Base-by-base conservation (phyloP, 1,140 invertebrate species). In the Drosophila prosaltans region DNA sequence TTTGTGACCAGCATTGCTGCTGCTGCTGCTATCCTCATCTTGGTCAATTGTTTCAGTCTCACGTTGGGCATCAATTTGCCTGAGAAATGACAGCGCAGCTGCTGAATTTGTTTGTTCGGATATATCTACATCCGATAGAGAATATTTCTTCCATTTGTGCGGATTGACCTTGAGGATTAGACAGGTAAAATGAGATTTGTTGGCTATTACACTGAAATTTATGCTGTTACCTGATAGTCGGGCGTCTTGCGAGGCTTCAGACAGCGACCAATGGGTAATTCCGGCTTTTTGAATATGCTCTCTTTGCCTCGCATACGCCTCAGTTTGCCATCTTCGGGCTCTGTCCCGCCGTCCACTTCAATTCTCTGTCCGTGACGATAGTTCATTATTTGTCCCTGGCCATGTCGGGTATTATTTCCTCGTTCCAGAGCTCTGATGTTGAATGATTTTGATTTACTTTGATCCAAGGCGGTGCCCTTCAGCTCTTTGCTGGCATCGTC, bases 131-230 rank as follows among this genome's bases (percentile, higher is more conserved):
- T 97, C 95, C 39, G 94, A 94, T 10, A 97, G 90, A 16, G 94
- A 95, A 72, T 97, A 97, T 81, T 95, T 96, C 1, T 93, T 94
- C 95, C 96, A 97, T 88, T 96, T 96, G 76, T 95, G 93, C 5
- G 96, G 96, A 92, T 97, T 95, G 73, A 93, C 94, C 69, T 90
- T 4, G 7, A 8, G 16, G 8, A 51, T 41, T 40, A 26, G 2
- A 16, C n/a, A 45, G 9, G 8, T 62, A 6, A 21, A 64, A 26
- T 1, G 3, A n/a, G 1, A 6, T 2, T 10, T 59, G 36, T 61
- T 66, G 55, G 24, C 8, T 26, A 2, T 26, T 10, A 3, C 7
- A 2, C 24, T 51, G 2, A 16, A 28, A 2, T 11, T 24, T 11
- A 3, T 5, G 10, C 1, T 9, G 9, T 43, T 8, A 92, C 79